Conservation (phyloP, 2,113 vertebrate genomes). For the Phoenicopterus ruber region DNA sequence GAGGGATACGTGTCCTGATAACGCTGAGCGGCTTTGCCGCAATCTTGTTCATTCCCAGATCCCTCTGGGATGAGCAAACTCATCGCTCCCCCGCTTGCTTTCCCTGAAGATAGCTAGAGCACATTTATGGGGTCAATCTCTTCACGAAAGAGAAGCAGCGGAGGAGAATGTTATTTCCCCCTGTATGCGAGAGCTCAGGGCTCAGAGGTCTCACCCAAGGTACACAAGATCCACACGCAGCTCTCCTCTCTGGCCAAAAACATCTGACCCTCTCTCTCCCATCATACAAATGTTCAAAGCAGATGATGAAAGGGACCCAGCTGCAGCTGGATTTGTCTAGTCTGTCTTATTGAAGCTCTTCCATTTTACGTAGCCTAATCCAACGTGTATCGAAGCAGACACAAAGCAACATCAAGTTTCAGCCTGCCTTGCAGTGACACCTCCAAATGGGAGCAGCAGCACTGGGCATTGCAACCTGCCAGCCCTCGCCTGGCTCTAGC, state of each 20-base stretch:
- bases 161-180: background rate
- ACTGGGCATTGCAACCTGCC: background rate
- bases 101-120: background rate
- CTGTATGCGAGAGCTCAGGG: background rate
- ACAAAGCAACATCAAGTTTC: background rate
- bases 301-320: background rate
- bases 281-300: background rate
- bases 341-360: background rate
- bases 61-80: background rate
- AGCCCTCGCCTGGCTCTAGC: background rate
- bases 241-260: background rate
- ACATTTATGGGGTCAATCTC: rapidly evolving
- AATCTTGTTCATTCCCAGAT: background rate
- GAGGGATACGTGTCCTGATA: background rate
- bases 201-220: background rate
- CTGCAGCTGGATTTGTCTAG: background rate
- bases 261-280: background rate
- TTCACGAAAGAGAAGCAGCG: background rate
- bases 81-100: background rate
- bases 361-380: background rate
- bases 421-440: background rate
- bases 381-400: rapidly evolving
- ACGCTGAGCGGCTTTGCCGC: background rate
- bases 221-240: background rate
- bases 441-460: background rate